Evolutionary conservation across 1,140 invertebrate genomes (phyloP).

Genomic region (Polyergus mexicanus): DNA sequence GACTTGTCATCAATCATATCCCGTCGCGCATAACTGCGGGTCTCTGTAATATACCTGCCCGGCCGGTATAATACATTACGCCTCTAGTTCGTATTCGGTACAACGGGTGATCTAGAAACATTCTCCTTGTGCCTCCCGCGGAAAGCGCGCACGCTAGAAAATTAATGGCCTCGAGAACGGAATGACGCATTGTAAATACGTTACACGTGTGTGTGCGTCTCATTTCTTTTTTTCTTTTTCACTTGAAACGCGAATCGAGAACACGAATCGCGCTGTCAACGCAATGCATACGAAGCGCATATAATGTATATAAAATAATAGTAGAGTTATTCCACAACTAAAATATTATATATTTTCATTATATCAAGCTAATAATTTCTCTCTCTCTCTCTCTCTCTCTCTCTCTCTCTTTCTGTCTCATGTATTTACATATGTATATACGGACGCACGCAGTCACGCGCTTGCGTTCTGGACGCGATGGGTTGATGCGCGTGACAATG

Average conservation of each 20-base stretch:
- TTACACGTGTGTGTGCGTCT: constrained; percentile 44
- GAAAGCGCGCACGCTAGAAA: constrained; percentile 59
- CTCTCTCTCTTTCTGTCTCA: too few species aligned
- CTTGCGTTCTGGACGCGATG: constrained; percentile 54
- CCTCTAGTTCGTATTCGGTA: constrained; percentile 75
- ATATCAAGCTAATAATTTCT: not conserved
- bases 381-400: too few species aligned
- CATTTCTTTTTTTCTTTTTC: not conserved
- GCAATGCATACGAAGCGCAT: too few species aligned
- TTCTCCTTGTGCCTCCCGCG: constrained; percentile 58
- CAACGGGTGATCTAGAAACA: constrained; percentile 78
- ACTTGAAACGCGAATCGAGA: not conserved
- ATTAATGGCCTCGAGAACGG: constrained; percentile 50
- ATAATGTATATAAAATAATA: too few species aligned
- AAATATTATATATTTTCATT: constrained; percentile 33
- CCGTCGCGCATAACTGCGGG: constrained; percentile 76
- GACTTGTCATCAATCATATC: constrained; percentile 85
- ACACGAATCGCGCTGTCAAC: not conserved
- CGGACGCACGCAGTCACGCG: constrained; percentile 15
- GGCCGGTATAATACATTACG: constrained; percentile 80
- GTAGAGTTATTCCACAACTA: constrained; percentile 5
- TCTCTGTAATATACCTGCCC: constrained; percentile 79
- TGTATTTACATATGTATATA: not conserved
- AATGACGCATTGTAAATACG: constrained; percentile 53
- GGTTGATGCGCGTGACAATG: constrained; percentile 76